Percentiles rank a stretch among this genome's conserved stretches.
These are phyloP conservation scores for Drosophila serrata DNA, from an alignment of 1,140 invertebrate species.

Conservation along the genomic window DNA sequence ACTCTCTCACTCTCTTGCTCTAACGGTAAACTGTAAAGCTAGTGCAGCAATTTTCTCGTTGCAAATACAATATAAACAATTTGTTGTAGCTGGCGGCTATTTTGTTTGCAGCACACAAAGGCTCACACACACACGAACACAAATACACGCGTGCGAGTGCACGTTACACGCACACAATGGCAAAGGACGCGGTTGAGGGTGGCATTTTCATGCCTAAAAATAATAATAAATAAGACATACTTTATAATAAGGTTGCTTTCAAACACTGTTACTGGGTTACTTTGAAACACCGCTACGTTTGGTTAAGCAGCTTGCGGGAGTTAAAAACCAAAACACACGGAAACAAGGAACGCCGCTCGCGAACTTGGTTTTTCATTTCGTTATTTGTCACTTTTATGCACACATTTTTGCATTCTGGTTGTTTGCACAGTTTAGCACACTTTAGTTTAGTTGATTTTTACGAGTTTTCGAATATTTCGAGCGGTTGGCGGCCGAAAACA, in stretches of 20 bases:
- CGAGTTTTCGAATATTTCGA: conserved; percentile 19
- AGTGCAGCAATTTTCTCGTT: conserved; percentile 18
- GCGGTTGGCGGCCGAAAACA: conserved; percentile 14
- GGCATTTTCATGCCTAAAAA: conserved; percentile 34
- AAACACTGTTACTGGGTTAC: conserved; percentile 5
- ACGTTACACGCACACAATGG: conserved; percentile 15
- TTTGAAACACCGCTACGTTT: conserved; percentile 7
- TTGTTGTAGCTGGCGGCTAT: conserved; percentile 13
- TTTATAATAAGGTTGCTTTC: background rate
- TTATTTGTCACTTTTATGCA: conserved; percentile 3
- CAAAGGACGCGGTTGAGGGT: conserved; percentile 40
- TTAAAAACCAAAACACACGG: background rate
- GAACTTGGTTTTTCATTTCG: conserved; percentile 4
- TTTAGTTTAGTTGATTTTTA: conserved; percentile 14
- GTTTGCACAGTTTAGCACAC: conserved; percentile 1
- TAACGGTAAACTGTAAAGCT: conserved; percentile 34
- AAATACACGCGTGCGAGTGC: background rate
- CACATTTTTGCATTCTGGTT: background rate
- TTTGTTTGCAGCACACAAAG: conserved; percentile 5
- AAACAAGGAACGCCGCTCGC: conserved; percentile 1
- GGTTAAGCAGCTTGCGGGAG: background rate
- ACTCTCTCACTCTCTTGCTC: conserved; percentile 13
- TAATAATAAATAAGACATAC: conserved; percentile 24
- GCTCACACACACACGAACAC: background rate
- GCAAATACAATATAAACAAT: conserved; percentile 24